Evolutionary conservation across 2,797 vertebrate species (phyloP), one percentile per base, ranked within the genome.

Genomic region (Cygnus olor): DNA sequence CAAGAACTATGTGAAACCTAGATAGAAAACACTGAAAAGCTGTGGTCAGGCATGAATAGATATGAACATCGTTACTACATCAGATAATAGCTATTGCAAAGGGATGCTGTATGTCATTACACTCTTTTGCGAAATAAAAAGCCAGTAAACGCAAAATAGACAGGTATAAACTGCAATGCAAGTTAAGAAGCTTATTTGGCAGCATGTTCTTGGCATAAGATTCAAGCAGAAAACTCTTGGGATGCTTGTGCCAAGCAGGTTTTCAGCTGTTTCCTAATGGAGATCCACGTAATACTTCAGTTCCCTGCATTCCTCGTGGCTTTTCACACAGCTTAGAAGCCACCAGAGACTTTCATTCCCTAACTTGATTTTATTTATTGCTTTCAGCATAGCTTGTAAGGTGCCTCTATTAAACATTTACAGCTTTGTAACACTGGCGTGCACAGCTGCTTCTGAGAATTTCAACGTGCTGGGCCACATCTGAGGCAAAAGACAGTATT

Each of bases 281-380:
- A 76, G 68, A 93, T 57, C 30, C 64, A 89, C 0, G 2, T 51
- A 66, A 83, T 72, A 89, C 65, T 94, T 79, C 65, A 84, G 49
- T 69, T 70, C n/a, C 60, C 83, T 60, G 38, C 66, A 92, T 64
- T 96, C 87, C 69, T 94, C 9, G 4, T 30, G 84, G n/a, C 70
- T 71, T 66, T 40, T 32, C 36, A 94, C 71, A 80, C 53, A 94
- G 95, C 80, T 93, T 92, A 96, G 38, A 71, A 91, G 76, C 87
- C 90, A 93, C 76, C 83, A 80, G 63, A 83, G 51, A 92, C 42
- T 73, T 81, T 76, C 32, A 91, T 44, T 85, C 17, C 56, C 34
- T 71, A 74, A 72, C 28, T 87, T 89, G 49, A 42, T 80, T 94
- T 91, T 72, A 91, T 36, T 89, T 53, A 87, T 15, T 63, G 87